phyloP scores from a whole-genome alignment of 2,113 vertebrate species.

The Sclerurus mexicanus region DNA sequence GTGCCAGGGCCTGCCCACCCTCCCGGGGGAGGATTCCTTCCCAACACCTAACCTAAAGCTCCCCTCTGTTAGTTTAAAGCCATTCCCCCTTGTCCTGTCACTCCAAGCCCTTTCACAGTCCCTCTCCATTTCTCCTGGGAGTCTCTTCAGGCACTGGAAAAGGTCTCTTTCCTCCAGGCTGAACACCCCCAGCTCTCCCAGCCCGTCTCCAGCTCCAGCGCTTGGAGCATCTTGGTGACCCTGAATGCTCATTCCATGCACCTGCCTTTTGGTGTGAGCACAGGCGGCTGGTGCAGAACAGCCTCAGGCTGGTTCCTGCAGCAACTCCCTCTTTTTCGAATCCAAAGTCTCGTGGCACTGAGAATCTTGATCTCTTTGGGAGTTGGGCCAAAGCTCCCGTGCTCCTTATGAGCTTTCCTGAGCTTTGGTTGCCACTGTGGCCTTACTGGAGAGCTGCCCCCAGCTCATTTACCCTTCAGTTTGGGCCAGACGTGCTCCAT shows the following conservation, averaged over 20 bases:
- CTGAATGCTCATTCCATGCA: accelerated
- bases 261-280: background rate
- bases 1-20: background rate
- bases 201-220: too few relatives aligned
- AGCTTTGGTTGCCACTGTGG: background rate
- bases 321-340: background rate
- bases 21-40: background rate
- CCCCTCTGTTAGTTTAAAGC: background rate
- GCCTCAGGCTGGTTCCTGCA: background rate
- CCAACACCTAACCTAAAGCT: background rate
- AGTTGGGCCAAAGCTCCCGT: background rate
- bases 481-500: accelerated
- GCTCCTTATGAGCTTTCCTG: background rate
- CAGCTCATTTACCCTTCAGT: accelerated
- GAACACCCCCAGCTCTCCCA: background rate
- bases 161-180: background rate
- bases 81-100: background rate
- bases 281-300: background rate
- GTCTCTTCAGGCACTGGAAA: background rate
- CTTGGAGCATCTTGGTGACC: background rate
- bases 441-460: background rate
- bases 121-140: background rate
- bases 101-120: background rate
- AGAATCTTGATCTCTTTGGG: accelerated
- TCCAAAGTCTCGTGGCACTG: background rate